Base-by-base conservation (phyloP, 2,797 vertebrate species). In the Micrastur ruficollis region DNA sequence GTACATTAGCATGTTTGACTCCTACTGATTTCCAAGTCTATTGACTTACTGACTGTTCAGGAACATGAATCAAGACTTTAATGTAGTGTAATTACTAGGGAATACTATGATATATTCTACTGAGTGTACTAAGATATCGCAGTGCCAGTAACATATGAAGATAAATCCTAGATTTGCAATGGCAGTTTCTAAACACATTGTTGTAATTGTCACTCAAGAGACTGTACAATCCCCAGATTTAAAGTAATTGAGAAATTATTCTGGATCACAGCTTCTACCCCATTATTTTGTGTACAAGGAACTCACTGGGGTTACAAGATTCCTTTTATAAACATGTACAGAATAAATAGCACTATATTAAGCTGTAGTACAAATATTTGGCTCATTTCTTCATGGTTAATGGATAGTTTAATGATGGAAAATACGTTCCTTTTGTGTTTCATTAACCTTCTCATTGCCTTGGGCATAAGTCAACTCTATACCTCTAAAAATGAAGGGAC, bases 401-500 rank as follows among this genome's bases (percentile, higher is more conserved):
- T 18, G 9, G 62, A 94, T 42, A 95, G 29, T 91, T 96, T 90
- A 89, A 81, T 83, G 67, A 73, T 36, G 50, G 68, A 89, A 96
- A 96, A 91, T 50, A 84, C 22, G 3, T 44, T 93, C 42, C 58
- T 95, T 95, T 94, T 96, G n/a, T 90, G 34, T 83, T 93, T 95
- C 74, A 90, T 93, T 96, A 94, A 93, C 38, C 40, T 94, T 90
- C 65, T 91, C 61, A 82, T 58, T 92, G 10, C 58, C 59, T 96
- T 44, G 61, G 4, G 18, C 26, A 19, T 68, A 96, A 90, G 26
- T 52, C 67, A 93, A n/a, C 25, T 29, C 22, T 59, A 71, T 18
- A 56, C 14, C 31, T 72, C n/a, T 84, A 55, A 55, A 91, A 89
- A 83, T 53, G 19, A 56, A 72, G 22, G 44, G 11, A 85, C 46